Evolutionary conservation across 2,888 invertebrate genomes (phyloP), one percentile per base, ranked within the genome.

Genomic region (Drosophila niveifrons): DNA sequence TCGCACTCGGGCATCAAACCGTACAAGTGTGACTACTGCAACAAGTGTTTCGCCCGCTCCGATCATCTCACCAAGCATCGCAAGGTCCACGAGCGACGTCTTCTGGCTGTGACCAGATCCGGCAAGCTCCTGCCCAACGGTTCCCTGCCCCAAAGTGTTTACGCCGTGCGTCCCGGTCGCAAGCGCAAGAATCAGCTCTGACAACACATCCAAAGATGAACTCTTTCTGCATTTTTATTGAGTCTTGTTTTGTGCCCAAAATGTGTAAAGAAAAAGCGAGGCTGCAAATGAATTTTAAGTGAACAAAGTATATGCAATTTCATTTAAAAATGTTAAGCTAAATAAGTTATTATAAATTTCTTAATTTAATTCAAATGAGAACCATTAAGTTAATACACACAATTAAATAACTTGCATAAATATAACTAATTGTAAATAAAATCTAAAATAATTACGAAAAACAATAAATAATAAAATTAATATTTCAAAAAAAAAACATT

Each of bases 1-100:
- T 98, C 98, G n/a, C 98, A 98, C 92, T 98, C 98, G 0, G 98
- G 98, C 0, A 95, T 98, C 72, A 98, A 98, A 92, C 98, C 98
- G 0, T 98, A 98, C 92, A 95, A 96, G 66, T 99, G 98, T 92
- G 94, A 94, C 65, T 94, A 97, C 83, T 99, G 98, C 92, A 94
- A 95, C 52, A 98, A 98, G 92, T 94, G 92, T 72, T 99, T 99
- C 92, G 97, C 98, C 0, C 94, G 98, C 28, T 98, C 98, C 29
- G 98, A 99, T 92, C 98, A 99, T 92, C 94, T 98, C 64, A 95
- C 98, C 28, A 98, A 98, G 92, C 98, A 99, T 92, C 95, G 96
- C 13, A 97, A 96, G 82, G 96, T 97, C 7, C 97, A 97, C 91
- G 95, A 96, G 50, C 94, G 96, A 67, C 94, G 94, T 71, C 91